phyloP scores from a whole-genome alignment of 1,140 invertebrate genomes.

The Arctopsyche grandis region DNA sequence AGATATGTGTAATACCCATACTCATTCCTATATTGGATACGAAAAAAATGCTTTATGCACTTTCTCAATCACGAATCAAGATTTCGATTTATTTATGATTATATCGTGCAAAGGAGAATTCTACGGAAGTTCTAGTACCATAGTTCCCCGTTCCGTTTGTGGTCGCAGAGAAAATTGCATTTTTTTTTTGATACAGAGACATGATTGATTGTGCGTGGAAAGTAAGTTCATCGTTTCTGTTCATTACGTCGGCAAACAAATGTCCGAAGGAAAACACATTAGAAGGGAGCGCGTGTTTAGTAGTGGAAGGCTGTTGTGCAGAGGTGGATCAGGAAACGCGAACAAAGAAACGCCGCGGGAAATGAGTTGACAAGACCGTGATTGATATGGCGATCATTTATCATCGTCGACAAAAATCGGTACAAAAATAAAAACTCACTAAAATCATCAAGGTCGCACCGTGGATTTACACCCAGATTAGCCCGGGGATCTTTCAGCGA shows the following conservation, averaged over 20 bases:
- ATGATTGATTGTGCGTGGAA: slow-evolving; percentile 20
- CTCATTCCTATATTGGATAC: too few relatives aligned
- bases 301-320: slow-evolving; percentile 16
- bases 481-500: too few relatives aligned
- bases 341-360: slow-evolving; percentile 47
- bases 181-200: background rate
- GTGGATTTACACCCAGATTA: background rate
- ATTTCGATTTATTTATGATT: too few relatives aligned
- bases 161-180: too few relatives aligned
- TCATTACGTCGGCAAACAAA: slow-evolving; percentile 29
- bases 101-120: too few relatives aligned
- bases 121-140: too few relatives aligned
- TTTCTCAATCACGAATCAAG: too few relatives aligned
- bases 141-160: too few relatives aligned
- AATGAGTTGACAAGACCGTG: slow-evolving; percentile 50
- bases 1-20: too few relatives aligned
- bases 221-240: slow-evolving; percentile 15
- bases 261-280: slow-evolving; percentile 18
- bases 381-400: slow-evolving; percentile 50
- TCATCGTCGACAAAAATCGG: slow-evolving; percentile 39
- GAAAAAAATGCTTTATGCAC: too few relatives aligned
- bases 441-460: slow-evolving; percentile 27
- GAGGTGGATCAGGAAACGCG: slow-evolving; percentile 37
- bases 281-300: slow-evolving; percentile 5
- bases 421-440: slow-evolving; percentile 31